A percentile compares a stretch with the other conserved stretches of the same genome.
Evolutionary conservation across 2,113 vertebrate species (phyloP).

Genomic region (Chaetops frenatus): DNA sequence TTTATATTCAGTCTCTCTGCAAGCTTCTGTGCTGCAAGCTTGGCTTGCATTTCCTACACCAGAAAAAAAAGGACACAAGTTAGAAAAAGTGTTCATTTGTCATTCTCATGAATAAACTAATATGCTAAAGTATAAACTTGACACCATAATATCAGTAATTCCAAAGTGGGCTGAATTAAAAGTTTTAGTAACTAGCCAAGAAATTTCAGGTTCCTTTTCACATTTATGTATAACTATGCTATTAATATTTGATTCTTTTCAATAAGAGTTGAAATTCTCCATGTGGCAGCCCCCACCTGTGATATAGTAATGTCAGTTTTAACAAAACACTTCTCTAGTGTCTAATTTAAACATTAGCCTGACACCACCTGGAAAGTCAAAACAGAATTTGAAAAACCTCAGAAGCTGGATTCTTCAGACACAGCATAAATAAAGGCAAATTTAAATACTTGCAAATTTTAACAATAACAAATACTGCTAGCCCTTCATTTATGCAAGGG

Average conservation of each 20-base stretch:
- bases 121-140: not conserved
- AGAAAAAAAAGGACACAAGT: not conserved
- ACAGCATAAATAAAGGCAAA: not conserved
- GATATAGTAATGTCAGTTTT: not conserved
- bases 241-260: not conserved
- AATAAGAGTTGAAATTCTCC: not conserved
- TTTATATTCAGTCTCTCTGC: constrained; percentile 80
- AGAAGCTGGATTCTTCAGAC: not conserved
- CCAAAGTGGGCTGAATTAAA: not conserved
- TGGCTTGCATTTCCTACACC: constrained; percentile 83
- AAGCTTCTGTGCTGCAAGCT: constrained; percentile 88
- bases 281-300: not conserved
- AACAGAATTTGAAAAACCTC: not conserved
- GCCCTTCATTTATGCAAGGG: not conserved
- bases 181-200: not conserved
- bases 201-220: not conserved
- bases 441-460: not conserved
- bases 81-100: not conserved
- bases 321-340: not conserved
- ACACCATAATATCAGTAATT: not conserved
- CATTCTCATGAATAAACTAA: not conserved
- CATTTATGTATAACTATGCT: not conserved
- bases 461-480: not conserved
- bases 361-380: not conserved
- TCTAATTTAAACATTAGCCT: not conserved